A percentile compares a stretch with the other conserved stretches of the same genome.
Conservation (phyloP, 2,113 vertebrate species). For the Chamaea fasciata region DNA sequence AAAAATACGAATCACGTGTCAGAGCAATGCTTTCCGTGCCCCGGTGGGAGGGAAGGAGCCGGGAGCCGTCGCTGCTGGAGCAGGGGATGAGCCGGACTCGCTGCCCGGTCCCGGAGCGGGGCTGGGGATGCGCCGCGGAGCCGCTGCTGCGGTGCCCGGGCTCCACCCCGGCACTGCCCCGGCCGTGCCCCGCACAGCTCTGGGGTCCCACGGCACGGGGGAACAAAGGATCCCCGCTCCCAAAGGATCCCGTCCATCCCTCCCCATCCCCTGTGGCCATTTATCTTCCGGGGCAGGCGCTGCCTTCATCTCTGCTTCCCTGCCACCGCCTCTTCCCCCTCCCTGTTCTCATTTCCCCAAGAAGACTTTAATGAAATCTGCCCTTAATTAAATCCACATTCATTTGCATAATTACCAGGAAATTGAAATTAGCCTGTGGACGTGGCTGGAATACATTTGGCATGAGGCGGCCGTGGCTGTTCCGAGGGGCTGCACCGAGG, state of each 20-base stretch:
- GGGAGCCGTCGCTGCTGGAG: background rate
- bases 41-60: background rate
- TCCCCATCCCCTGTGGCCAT: background rate
- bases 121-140: background rate
- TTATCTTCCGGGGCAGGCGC: background rate
- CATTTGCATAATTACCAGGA: constrained; percentile 69
- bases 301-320: background rate
- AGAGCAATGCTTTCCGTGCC: background rate
- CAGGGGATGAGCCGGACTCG: accelerated
- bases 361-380: constrained; percentile 66
- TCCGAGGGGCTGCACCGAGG: background rate
- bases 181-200: accelerated
- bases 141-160: accelerated
- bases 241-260: background rate
- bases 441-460: constrained; percentile 28
- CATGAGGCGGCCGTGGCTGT: background rate
- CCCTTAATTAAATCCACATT: constrained; percentile 69
- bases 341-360: constrained; percentile 38
- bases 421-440: constrained; percentile 61
- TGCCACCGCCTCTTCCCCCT: background rate
- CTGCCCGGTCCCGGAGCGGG: accelerated
- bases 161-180: accelerated
- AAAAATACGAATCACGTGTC: background rate
- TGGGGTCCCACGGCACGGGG: too few species aligned
- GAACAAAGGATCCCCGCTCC: background rate